A percentile compares a stretch with the other conserved stretches of the same genome.
Evolutionary conservation across 2,888 invertebrate species (phyloP).

Genomic region (Physocephala rufipes): DNA sequence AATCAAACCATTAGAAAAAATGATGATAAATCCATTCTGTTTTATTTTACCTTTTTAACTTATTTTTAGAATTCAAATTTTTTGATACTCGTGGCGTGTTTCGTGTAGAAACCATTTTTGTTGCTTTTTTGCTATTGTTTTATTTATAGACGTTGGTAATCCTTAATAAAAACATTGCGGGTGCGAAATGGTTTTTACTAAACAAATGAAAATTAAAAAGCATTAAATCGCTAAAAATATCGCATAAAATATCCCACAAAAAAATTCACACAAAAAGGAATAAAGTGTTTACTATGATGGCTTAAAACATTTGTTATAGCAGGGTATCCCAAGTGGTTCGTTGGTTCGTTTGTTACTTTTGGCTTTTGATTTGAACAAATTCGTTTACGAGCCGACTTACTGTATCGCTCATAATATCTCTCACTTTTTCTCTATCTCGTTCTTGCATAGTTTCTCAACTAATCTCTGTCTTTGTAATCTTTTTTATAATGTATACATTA

Average conservation of each 20-base stretch:
- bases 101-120: background rate
- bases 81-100: background rate
- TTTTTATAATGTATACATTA: no score
- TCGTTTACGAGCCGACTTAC: background rate
- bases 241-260: no score
- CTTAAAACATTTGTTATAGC: conserved; percentile 26
- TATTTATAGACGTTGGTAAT: background rate
- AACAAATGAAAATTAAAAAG: background rate
- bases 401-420: background rate
- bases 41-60: background rate
- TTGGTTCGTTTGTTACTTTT: conserved; percentile 13
- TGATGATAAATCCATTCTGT: no score
- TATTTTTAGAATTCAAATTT: conserved; percentile 2
- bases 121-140: no score
- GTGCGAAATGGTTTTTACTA: background rate
- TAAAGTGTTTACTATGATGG: background rate
- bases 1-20: conserved; percentile 12
- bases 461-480: background rate
- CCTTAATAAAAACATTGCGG: background rate
- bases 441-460: background rate
- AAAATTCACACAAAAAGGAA: no score
- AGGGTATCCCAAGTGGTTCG: no score
- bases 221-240: background rate
- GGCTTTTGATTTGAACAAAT: conserved; percentile 31
- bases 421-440: background rate